Base-by-base conservation (phyloP, 2,888 invertebrate genomes). In the Caenorhabditis virilis region DNA sequence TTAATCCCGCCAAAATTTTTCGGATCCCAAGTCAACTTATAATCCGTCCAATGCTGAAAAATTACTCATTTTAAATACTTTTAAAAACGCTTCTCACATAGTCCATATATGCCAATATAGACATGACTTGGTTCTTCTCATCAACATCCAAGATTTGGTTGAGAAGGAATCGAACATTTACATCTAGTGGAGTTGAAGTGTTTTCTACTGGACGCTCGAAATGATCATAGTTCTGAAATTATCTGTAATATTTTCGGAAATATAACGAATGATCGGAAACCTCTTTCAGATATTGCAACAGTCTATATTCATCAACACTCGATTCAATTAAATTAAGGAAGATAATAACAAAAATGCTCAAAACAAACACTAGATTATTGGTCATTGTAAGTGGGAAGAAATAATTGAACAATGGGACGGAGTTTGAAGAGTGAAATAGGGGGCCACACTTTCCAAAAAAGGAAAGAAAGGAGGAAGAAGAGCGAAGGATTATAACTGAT, bases 61-160 rank as follows among this genome's bases (percentile, higher is more conserved):
- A 35, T 2, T 16, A n/a, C 6, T 46, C 35, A 3, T 23, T 38
- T 33, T 6, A 15, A 23, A 25, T 11, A 15, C 18, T 43, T 27
- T 33, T 43, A n/a, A 39, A 50, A 25, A 36, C 25, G 27, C 18
- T 15, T 38, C 60, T 53, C 20, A 75, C 75, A 52, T 75, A 75
- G 47, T 75, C 75, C 35, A 75, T 64, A 35, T 73, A 75, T 3
- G 75, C 75, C 15, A 75, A 39, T 27, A 75, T 63, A 0, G 73
- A 67, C 71, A 75, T 73, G n/a, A 71, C 68, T 57, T 75, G 75
- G 43, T 73, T 73, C 38, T 71, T 75, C 49, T 75, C 75, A 39
- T 75, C 72, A 9, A 75, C 68, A 50, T 75, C 75, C 30, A 73
- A 20, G 35, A 75, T 75, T 41, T 75, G 75, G 46, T 73, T 75